Base-by-base conservation (phyloP, 37 sponge, comb jelly and placozoan species). In the Ianthella basta region DNA sequence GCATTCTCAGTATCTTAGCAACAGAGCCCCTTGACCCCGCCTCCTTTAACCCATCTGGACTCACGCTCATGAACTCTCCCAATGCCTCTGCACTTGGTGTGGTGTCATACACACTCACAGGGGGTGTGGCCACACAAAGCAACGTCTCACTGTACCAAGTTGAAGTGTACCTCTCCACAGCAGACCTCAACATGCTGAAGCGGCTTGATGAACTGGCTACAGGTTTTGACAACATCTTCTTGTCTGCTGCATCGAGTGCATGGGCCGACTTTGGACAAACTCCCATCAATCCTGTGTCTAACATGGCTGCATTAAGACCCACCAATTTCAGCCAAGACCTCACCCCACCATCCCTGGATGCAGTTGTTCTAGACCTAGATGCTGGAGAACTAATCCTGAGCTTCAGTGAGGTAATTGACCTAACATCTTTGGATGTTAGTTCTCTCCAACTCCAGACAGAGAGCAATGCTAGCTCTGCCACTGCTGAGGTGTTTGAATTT, bases 11-110 rank as follows among this genome's bases (percentile, higher is more conserved):
- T 23, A 59, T 97, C 56, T 30, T 91, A 32, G 89, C 94, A 55
- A 80, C 90, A 81, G 97, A 97, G 59, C 95, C 97, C 24, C 85
- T 97, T 0, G 89, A 97, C 83, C 90, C 97, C 2, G n/a, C 90
- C 16, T 94, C 97, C 24, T 89, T 88, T 59, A 82, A 68, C 39
- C 82, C 89, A 16, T 33, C 83, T 56, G 91, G 90, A 27, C n/a
- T 97, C 23, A 86, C 88, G 16, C 88, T 97, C 0, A 92, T 92
- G 72, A 97, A 90, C 79, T 79, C 84, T 24, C 82, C 91, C 10
- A 88, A 90, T 35, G 55, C 16, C 29, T 86, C 90, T 0, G 90
- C 82, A 29, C 21, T 91, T 37, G 69, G 82, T 66, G 79, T 92
- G 15, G 59, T 87, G 67, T 72, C 60, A 80, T 79, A 87, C 32